phyloP scores from a whole-genome alignment of 2,888 invertebrate species.

The Nycteola revayana region DNA sequence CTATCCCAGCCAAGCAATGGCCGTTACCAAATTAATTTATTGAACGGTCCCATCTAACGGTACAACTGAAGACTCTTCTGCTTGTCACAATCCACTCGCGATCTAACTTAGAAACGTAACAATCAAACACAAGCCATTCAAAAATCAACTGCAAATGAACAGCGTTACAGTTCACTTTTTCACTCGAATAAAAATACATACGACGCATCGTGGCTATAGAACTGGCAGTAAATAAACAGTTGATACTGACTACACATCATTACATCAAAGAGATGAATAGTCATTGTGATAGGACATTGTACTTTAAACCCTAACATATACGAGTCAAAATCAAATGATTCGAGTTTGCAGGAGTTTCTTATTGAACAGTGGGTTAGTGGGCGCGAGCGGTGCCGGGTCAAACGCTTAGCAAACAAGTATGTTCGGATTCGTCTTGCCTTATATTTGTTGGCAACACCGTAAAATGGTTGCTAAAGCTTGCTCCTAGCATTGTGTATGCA shows the following conservation, averaged over 20 bases:
- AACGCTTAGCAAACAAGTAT: conserved; percentile 70
- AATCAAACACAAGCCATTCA: conserved; percentile 14
- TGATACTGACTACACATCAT: conserved; percentile 76
- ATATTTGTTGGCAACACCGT: conserved; percentile 56
- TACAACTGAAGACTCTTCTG: conserved; percentile 70
- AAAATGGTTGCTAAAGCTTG: conserved; percentile 63
- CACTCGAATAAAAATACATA: conserved; percentile 34
- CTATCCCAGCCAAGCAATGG: conserved; percentile 33
- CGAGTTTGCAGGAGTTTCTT: conserved; percentile 42
- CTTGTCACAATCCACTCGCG: conserved; percentile 54
- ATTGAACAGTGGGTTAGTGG: conserved; percentile 74
- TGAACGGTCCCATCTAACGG: conserved; percentile 71
- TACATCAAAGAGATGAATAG: conserved; percentile 70
- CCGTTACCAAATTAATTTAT: conserved; percentile 70
- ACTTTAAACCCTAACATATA: conserved; percentile 50
- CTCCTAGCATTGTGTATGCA: conserved; percentile 47
- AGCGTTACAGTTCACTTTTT: conserved; percentile 38
- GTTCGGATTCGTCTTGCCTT: conserved; percentile 64
- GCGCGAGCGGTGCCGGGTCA: conserved; percentile 68
- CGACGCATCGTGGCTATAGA: conserved; percentile 38
- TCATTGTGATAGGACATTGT: conserved; percentile 56
- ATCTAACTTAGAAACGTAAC: conserved; percentile 28
- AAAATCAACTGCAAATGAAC: conserved; percentile 29
- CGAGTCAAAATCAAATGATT: conserved; percentile 48
- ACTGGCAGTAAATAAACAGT: conserved; percentile 75